Percentiles rank a stretch among this genome's conserved stretches.
Evolutionary conservation across 2,113 vertebrate species (phyloP).

Genomic region (Datnioides undecimradiatus): DNA sequence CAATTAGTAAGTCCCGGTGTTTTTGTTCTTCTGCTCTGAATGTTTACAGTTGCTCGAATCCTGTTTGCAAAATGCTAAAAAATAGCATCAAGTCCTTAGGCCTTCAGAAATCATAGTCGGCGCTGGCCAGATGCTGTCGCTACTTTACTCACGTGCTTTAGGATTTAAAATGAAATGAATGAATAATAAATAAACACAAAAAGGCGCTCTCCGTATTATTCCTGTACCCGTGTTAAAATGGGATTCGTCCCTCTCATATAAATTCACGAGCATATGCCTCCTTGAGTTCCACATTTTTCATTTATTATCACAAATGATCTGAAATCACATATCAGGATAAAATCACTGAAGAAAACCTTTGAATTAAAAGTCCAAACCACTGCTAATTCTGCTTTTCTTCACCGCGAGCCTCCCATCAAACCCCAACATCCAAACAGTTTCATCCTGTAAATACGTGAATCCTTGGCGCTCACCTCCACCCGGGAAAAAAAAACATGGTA

Average conservation of each 20-base stretch:
- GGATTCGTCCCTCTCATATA: constrained; percentile 16
- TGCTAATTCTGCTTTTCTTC: not conserved
- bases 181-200: not conserved
- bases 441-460: too few relatives aligned
- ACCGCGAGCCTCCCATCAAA: constrained; percentile 29
- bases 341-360: constrained; percentile 30
- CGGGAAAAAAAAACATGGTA: constrained; percentile 60
- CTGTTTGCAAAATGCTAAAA: not conserved
- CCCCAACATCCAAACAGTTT: constrained; percentile 42
- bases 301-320: constrained; percentile 34
- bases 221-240: too few relatives aligned
- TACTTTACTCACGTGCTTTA: too few relatives aligned
- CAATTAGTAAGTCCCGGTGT: constrained; percentile 15
- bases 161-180: not conserved
- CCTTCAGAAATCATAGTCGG: too few relatives aligned
- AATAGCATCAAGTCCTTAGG: not conserved
- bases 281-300: too few relatives aligned
- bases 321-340: constrained; percentile 26
- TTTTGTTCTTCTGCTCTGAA: not conserved
- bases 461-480: constrained; percentile 42
- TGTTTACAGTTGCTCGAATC: not conserved
- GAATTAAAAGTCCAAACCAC: constrained; percentile 44
- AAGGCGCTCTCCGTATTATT: too few relatives aligned
- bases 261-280: too few relatives aligned
- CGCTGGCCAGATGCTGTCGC: too few relatives aligned